Base-by-base conservation (phyloP, 1,140 invertebrate genomes). In the Dinoponera quadriceps region DNA sequence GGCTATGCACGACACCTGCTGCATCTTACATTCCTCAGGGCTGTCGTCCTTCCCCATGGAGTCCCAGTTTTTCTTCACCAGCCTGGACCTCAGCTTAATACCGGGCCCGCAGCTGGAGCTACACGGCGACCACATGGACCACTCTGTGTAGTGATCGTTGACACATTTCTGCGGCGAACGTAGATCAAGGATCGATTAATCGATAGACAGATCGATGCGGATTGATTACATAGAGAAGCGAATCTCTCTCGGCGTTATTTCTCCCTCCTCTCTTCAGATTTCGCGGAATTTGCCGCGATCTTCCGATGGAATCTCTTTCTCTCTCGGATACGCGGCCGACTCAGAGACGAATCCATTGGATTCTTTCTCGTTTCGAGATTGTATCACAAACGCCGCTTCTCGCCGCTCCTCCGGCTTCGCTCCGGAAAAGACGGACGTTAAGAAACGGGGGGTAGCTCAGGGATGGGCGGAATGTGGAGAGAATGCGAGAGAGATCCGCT, bases 101-200 rank as follows among this genome's bases (percentile, higher is more conserved):
- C 96, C 96, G 73, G 95, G 94, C 0, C 96, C 96, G 91, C 97
- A 97, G 2, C 95, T 95, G 1, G 95, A 96, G 5, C 95, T 96
- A 92, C 96, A 97, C 14, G 95, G 95, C 1, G 95, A 95, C 96
- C 96, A 97, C 49, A 94, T 92, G 13, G 95, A 94, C 96, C 96
- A 97, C 14, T 93, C 88, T 0, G 95, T 95, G 22, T 96, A 95
- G 13, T 72, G 85, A 0, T 92, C 88, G 0, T 38, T 57, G 3
- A 89, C 85, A 75, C 94, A 94, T 62, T 91, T 93, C 94, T 94
- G 62, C 14, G 62, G 60, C 5, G 16, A 48, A 78, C 44, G 9
- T 57, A 18, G 65, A 63, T 49, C 4, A 62, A 29, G 22, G 44
- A 18, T 77, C 29, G 3, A 44, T 66, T 0, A 9, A 27, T 13